Percentiles rank a stretch among this genome's conserved stretches.
Conservation (phyloP, 2,113 vertebrate species). For the Scytalopus superciliaris region DNA sequence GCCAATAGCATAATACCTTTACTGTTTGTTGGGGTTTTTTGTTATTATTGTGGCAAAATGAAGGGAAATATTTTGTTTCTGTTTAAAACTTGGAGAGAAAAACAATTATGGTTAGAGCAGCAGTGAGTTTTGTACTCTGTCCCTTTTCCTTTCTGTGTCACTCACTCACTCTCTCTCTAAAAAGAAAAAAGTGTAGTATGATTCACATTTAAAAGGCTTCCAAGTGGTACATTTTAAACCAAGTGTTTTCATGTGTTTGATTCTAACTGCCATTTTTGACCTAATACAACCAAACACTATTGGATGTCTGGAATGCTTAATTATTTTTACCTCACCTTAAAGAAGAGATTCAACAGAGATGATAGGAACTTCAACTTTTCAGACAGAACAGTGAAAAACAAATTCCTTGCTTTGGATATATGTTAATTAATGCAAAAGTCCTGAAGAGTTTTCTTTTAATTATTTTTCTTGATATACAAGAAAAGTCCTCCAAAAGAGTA, state of each 20-base stretch:
- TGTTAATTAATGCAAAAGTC: background rate
- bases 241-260: conserved; percentile 9
- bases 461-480: conserved; percentile 11
- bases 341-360: background rate
- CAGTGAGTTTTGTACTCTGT: background rate
- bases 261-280: conserved; percentile 27
- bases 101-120: background rate
- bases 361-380: background rate
- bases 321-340: conserved; percentile 35
- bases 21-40: background rate
- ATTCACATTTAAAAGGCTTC: conserved; percentile 33
- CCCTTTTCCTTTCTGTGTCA: background rate
- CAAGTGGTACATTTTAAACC: conserved; percentile 36
- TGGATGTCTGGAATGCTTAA: background rate
- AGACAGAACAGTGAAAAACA: background rate
- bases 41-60: background rate
- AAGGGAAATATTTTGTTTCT: background rate
- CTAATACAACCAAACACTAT: background rate
- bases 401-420: background rate
- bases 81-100: background rate
- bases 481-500: background rate
- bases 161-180: background rate
- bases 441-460: background rate
- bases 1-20: background rate
- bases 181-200: background rate